These are phyloP conservation scores for Motacilla tschutschensis DNA, from an alignment of 2,113 vertebrate species.

Conservation along the genomic window DNA sequence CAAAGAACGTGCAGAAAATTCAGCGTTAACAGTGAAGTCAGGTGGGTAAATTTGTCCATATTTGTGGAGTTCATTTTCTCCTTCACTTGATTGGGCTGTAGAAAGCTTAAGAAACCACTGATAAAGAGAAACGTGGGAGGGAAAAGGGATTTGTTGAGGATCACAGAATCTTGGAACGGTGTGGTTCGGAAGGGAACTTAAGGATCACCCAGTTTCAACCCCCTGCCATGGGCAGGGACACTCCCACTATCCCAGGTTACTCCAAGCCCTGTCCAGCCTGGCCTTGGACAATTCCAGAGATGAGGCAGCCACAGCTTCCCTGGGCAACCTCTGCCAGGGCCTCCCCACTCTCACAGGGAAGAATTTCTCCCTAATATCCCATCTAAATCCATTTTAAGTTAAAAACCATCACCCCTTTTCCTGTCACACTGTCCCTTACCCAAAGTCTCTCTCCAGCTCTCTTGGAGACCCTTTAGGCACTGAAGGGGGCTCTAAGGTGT, in stretches of 20 bases:
- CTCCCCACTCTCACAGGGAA: fast-evolving
- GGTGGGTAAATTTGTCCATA: not conserved
- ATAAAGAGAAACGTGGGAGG: not conserved
- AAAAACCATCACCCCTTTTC: not conserved
- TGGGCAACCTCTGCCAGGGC: fast-evolving
- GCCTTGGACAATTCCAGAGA: not conserved
- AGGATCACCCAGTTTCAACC: fast-evolving
- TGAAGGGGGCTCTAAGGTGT: not conserved
- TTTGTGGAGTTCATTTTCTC: not conserved
- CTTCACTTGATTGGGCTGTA: not conserved
- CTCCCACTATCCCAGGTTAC: not conserved
- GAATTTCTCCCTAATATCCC: not conserved
- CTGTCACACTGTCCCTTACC: not conserved
- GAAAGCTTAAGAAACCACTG: not conserved
- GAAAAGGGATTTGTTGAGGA: not conserved
- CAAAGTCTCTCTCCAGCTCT: not conserved
- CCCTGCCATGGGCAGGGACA: not conserved
- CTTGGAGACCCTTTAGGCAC: not conserved
- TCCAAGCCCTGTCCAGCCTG: fast-evolving
- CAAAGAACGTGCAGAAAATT: not conserved
- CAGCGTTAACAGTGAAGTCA: not conserved
- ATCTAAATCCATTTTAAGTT: not conserved
- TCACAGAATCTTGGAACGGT: too few relatives aligned
- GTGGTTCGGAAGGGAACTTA: not conserved
- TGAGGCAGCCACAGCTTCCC: not conserved